These are phyloP conservation scores for Chondrilla cf. caribensis DNA, from an alignment of 37 sponge, comb jelly and placozoan species.

Conservation along the genomic window DNA sequence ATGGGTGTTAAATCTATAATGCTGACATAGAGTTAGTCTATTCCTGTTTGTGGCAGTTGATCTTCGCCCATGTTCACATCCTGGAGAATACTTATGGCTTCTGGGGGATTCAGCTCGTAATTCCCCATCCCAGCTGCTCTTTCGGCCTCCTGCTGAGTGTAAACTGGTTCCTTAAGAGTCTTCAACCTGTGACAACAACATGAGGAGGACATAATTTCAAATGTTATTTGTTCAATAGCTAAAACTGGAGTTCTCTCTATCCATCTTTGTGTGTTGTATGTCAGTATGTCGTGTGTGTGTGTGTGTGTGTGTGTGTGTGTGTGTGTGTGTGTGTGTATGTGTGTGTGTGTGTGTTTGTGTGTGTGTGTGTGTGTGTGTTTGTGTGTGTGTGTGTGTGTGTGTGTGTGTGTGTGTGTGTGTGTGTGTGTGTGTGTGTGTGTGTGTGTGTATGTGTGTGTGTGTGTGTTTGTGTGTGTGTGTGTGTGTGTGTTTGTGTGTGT, in stretches of 20 bases:
- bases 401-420: slow-evolving; percentile 53
- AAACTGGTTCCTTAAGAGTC: slow-evolving; percentile 68
- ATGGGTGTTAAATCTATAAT: too few species aligned
- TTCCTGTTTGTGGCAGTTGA: too few species aligned
- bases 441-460: slow-evolving; percentile 17
- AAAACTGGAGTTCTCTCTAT: background rate
- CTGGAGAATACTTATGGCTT: too few species aligned
- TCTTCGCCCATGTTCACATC: too few species aligned
- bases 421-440: slow-evolving; percentile 43
- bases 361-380: too few species aligned
- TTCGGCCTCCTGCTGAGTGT: slow-evolving; percentile 91
- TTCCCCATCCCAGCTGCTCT: slow-evolving; percentile 64
- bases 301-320: slow-evolving; percentile 44
- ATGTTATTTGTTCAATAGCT: background rate
- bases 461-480: too few species aligned
- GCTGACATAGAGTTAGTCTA: too few species aligned
- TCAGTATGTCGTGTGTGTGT: too few species aligned
- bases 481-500: too few species aligned
- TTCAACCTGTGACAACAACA: slow-evolving; percentile 42
- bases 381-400: slow-evolving; percentile 45
- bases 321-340: slow-evolving; percentile 45
- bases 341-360: too few species aligned
- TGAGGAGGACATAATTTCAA: background rate
- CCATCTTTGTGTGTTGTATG: background rate
- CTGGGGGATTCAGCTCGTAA: too few species aligned